Evolutionary conservation across 1,140 invertebrate genomes (phyloP).

Genomic region (Pogonomyrmex barbatus): DNA sequence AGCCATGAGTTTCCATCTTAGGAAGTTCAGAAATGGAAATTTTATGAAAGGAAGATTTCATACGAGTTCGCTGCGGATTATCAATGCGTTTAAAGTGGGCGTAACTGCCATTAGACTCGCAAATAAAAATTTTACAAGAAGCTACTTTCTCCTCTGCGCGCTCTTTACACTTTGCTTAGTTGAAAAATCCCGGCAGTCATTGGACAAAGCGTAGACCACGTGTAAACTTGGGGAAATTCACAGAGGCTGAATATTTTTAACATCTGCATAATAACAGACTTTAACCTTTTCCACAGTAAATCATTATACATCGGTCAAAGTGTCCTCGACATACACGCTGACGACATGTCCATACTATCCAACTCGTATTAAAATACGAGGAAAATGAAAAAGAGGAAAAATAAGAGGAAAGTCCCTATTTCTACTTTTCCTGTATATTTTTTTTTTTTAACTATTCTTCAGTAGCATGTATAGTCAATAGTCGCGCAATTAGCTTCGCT

Average conservation of each 20-base stretch:
- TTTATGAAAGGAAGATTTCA: background rate
- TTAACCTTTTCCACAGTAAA: constrained; percentile 53
- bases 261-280: background rate
- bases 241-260: constrained; percentile 28
- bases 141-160: background rate
- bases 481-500: background rate
- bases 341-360: background rate
- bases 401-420: background rate
- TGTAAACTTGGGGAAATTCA: background rate
- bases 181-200: constrained; percentile 9
- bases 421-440: background rate
- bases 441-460: background rate
- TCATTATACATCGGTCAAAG: constrained; percentile 1
- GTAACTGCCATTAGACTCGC: background rate
- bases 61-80: background rate
- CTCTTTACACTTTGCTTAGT: constrained; percentile 25
- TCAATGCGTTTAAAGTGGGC: background rate
- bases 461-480: background rate
- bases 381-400: background rate
- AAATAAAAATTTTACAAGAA: constrained; percentile 24
- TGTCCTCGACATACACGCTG: background rate
- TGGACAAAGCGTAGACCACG: background rate
- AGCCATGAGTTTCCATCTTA: background rate
- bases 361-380: constrained; percentile 3
- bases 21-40: background rate